Conservation (phyloP, 2,888 invertebrate species). For the Arctia plantaginis region DNA sequence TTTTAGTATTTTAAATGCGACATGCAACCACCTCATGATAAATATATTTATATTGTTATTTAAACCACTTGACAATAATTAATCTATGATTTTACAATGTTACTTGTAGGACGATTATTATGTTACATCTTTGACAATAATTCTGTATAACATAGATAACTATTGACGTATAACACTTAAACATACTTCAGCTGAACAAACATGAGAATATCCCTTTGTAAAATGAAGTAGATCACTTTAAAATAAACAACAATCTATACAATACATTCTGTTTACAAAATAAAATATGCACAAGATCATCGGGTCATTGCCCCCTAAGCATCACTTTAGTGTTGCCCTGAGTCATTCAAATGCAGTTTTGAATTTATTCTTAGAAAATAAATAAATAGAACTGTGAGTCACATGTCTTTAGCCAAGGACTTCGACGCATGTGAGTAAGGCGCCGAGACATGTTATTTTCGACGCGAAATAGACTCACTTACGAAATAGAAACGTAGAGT, state of each 20-base stretch:
- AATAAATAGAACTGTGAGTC: conserved; percentile 82
- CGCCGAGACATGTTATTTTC: conserved; percentile 61
- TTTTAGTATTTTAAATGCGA: too few species aligned
- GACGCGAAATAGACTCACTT: conserved; percentile 47
- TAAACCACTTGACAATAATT: not conserved
- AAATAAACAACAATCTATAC: conserved; percentile 28
- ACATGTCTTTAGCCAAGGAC: conserved; percentile 77
- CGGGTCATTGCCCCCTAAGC: conserved; percentile 72
- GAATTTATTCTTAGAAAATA: conserved; percentile 83
- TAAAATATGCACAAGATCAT: conserved; percentile 67
- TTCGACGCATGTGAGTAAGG: conserved; percentile 54
- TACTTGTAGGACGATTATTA: conserved; percentile 6
- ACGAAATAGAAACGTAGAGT: conserved; percentile 46
- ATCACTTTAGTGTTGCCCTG: conserved; percentile 69
- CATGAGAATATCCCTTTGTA: conserved; percentile 8
- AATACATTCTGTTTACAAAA: conserved; percentile 42
- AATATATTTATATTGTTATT: conserved; percentile 3
- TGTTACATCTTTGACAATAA: conserved; percentile 10
- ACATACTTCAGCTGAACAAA: conserved; percentile 13
- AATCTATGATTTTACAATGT: conserved; percentile 6
- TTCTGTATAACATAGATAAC: not conserved
- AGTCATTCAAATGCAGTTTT: conserved; percentile 82
- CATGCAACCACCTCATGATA: not conserved
- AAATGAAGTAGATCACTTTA: conserved; percentile 12
- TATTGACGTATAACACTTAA: not conserved